Evolutionary conservation across 2,797 vertebrate genomes (phyloP).

Genomic region (Diglossa cyanea): DNA sequence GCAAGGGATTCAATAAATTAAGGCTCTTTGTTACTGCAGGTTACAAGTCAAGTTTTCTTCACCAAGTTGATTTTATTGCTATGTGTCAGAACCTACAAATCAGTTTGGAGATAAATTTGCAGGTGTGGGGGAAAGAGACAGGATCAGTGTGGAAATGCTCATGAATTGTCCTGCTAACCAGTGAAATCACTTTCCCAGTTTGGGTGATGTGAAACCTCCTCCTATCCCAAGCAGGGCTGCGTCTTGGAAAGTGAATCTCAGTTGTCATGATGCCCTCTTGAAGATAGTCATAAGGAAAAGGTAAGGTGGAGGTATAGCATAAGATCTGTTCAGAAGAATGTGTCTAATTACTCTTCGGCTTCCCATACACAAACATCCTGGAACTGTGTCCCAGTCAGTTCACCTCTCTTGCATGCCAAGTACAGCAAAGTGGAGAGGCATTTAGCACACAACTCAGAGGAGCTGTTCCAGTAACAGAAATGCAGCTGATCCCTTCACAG

Average conservation of each 20-base stretch:
- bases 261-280: not conserved
- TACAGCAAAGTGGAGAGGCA: not conserved
- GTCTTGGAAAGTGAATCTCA: not conserved
- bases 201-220: rapidly evolving
- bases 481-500: not conserved
- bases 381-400: not conserved
- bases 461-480: not conserved
- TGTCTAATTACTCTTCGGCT: not conserved
- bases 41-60: not conserved
- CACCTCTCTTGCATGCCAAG: not conserved
- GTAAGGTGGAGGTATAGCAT: not conserved
- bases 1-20: not conserved
- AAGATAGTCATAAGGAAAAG: not conserved
- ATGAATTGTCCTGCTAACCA: not conserved
- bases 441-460: not conserved
- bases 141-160: not conserved
- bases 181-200: not conserved
- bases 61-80: not conserved
- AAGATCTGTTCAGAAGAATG: not conserved
- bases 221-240: not conserved
- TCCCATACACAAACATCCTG: not conserved
- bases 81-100: not conserved
- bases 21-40: not conserved
- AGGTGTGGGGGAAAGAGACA: not conserved
- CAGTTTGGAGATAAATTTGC: not conserved